phyloP scores from a whole-genome alignment of 2,113 vertebrate genomes.

The Tricholaema leucomelas region DNA sequence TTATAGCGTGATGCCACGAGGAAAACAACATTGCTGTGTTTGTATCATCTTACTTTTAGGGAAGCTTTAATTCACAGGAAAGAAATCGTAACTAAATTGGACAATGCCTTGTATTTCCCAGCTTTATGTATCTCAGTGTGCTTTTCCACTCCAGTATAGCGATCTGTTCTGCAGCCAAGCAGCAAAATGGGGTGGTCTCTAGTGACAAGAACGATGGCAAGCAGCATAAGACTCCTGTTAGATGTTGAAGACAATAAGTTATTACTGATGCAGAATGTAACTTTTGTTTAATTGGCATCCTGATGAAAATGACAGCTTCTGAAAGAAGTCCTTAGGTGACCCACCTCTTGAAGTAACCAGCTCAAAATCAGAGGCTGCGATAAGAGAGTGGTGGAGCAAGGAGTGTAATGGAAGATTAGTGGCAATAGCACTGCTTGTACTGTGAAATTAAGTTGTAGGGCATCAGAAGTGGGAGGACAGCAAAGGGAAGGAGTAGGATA shows the following conservation, averaged over 20 bases:
- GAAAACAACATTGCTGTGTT: fast-evolving
- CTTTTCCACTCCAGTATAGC: neutral
- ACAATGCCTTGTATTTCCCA: neutral
- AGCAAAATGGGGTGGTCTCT: neutral
- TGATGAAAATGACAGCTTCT: neutral
- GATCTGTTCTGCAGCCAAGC: neutral
- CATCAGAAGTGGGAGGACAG: neutral
- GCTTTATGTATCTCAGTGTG: neutral
- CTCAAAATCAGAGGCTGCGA: neutral
- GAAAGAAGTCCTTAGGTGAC: slow-evolving; percentile 4
- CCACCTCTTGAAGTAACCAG: neutral
- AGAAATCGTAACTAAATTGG: neutral
- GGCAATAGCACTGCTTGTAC: neutral
- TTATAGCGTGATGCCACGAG: neutral
- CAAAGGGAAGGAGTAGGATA: neutral
- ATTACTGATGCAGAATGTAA: neutral
- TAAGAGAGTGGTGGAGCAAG: neutral
- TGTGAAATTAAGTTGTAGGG: neutral
- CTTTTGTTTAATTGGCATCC: neutral
- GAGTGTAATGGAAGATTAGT: fast-evolving
- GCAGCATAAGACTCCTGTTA: neutral
- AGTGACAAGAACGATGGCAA: neutral
- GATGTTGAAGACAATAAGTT: neutral
- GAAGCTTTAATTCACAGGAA: neutral
- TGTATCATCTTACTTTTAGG: neutral